Base-by-base conservation (phyloP, 2,113 vertebrate species). In the Scatophagus argus region DNA sequence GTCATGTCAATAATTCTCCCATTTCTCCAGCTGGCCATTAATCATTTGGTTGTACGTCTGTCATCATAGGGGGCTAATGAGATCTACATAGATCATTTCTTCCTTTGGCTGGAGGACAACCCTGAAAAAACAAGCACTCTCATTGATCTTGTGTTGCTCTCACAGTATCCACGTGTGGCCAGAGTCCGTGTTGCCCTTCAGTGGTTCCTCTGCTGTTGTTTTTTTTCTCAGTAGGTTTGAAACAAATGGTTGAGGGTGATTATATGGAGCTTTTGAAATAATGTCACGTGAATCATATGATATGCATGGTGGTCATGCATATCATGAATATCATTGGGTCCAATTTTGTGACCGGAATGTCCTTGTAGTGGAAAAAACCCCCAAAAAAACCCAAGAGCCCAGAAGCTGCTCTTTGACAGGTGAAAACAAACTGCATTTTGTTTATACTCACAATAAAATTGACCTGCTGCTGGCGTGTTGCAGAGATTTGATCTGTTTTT, bases 51-150 rank as follows among this genome's bases (percentile, higher is more conserved):
- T 38, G 64, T 82, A 75, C 62, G 81, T 87, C 88, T 88, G 89
- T 91, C 91, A 88, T 94, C 89, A 89, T 88, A 73, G 85, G 83
- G 76, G 88, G 77, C 86, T 93, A 92, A 94, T 92, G 90, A 91
- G 88, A 92, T 91, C 81, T 85, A 85, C 89, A 90, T 91, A 92
- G 90, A 92, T 92, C 77, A 88, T 85, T 83, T 90, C 72, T 87
- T 82, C 74, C 62, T 79, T 55, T 78, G 69, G 77, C 73, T 82
- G 49, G 47, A 83, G 87, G 83, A 90, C 83, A 83, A 52, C 59
- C 65, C 70, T 43, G 74, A 63, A 46, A 54, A 61, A 75, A 41
- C 74, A 77, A 62, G 21, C 27, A 10, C 49, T 74, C 51, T 74
- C 73, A 93, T 91, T 89, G 89, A 90, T 88, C 84, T 85, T 80